Evolutionary conservation across 1,140 invertebrate species (phyloP).

Genomic region (Drosophila pruinosa): DNA sequence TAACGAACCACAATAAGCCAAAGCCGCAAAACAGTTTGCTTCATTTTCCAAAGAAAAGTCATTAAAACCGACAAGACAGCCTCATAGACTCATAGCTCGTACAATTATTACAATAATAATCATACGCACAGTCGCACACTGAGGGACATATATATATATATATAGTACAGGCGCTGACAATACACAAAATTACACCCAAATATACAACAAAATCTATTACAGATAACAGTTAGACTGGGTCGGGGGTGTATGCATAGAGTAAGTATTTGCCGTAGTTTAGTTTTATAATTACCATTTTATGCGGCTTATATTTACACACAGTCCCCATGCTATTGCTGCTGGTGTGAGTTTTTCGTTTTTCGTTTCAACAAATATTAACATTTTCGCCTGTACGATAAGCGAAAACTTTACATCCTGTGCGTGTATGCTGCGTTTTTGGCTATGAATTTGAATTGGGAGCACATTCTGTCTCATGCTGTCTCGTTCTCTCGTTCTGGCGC

Average conservation of each 20-base stretch:
- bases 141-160: not conserved
- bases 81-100: constrained; percentile 4
- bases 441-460: constrained; percentile 37
- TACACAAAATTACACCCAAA: constrained; percentile 8
- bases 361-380: constrained; percentile 76
- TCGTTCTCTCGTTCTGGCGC: not conserved
- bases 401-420: constrained; percentile 57
- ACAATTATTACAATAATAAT: constrained; percentile 77
- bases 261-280: constrained; percentile 62
- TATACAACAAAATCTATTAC: constrained; percentile 64
- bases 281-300: constrained; percentile 80
- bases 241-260: not conserved
- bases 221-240: constrained; percentile 38
- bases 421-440: constrained; percentile 35
- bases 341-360: constrained; percentile 33
- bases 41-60: constrained; percentile 58
- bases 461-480: not conserved
- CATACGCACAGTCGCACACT: constrained; percentile 72
- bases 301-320: constrained; percentile 69
- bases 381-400: constrained; percentile 76
- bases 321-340: constrained; percentile 6
- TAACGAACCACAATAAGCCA: constrained; percentile 58
- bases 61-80: constrained; percentile 58
- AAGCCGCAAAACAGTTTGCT: constrained; percentile 54
- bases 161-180: not conserved